Percentiles rank a stretch among this genome's conserved stretches.
Evolutionary conservation across 2,113 vertebrate species (phyloP).

Genomic region (Cisticola juncidis): DNA sequence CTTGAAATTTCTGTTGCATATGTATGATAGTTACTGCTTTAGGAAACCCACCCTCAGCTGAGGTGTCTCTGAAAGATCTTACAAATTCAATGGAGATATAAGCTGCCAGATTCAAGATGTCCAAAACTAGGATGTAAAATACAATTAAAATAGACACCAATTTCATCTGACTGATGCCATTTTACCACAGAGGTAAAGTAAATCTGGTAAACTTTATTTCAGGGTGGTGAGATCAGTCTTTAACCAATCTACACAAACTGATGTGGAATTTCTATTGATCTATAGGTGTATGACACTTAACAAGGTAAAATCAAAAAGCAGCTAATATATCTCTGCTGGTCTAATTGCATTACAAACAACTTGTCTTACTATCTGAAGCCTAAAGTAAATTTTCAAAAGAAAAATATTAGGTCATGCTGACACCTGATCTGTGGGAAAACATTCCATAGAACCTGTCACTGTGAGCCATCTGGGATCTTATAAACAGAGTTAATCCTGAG

Average conservation of each 20-base stretch:
- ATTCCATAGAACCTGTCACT: not conserved
- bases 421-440: conserved; percentile 11
- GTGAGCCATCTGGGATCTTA: not conserved
- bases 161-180: not conserved
- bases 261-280: not conserved
- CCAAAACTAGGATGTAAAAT: not conserved
- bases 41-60: not conserved
- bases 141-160: not conserved
- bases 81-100: not conserved
- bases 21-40: not conserved
- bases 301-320: not conserved
- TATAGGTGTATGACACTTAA: not conserved
- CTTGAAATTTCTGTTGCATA: not conserved
- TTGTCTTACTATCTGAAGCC: not conserved
- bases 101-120: not conserved
- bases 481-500: not conserved
- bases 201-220: not conserved
- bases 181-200: not conserved
- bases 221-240: not conserved
- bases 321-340: not conserved
- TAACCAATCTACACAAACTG: not conserved
- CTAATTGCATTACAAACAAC: not conserved
- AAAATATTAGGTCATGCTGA: conserved; percentile 3
- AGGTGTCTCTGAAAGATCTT: not conserved
- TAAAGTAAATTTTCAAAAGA: not conserved